Conservation (phyloP, 2,113 vertebrate genomes). For the Paracanthobrama guichenoti region DNA sequence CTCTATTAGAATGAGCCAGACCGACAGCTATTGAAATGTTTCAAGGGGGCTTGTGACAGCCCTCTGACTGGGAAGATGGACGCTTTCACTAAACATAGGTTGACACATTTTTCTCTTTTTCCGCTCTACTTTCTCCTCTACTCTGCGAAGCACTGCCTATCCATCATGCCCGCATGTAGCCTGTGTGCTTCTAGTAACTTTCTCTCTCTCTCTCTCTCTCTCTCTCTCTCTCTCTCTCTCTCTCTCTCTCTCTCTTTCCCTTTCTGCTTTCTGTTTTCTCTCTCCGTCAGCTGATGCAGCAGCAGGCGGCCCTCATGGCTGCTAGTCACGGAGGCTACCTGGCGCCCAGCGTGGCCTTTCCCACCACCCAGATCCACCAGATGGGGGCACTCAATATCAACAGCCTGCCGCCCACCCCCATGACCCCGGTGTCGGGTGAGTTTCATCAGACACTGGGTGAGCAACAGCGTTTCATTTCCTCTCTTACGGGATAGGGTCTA, state of each 20-base stretch:
- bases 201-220: conserved; percentile 42
- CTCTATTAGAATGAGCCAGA: conserved; percentile 47
- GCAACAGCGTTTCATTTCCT: conserved; percentile 68
- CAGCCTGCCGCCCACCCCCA: conserved; percentile 85
- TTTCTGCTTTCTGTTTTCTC: conserved; percentile 55
- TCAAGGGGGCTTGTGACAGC: conserved; percentile 72
- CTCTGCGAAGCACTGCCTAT: conserved; percentile 69
- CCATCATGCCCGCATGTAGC: conserved; percentile 70
- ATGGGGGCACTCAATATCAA: conserved; percentile 96
- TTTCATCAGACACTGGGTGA: conserved; percentile 76
- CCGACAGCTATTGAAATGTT: conserved; percentile 74
- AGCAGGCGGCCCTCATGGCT: conserved; percentile 96
- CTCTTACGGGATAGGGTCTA: conserved; percentile 50
- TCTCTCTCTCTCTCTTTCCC: conserved; percentile 42
- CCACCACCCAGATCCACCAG: conserved; percentile 95
- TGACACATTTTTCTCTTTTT: conserved; percentile 77
- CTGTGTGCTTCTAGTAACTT: conserved; percentile 65
- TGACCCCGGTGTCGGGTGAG: conserved; percentile 90
- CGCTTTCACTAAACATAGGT: conserved; percentile 77
- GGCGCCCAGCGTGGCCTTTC: conserved; percentile 90
- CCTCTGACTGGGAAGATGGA: conserved; percentile 71
- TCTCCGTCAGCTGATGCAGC: conserved; percentile 93
- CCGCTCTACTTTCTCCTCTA: conserved; percentile 73
- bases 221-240: conserved; percentile 59
- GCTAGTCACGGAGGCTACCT: conserved; percentile 94